phyloP scores from a whole-genome alignment of 2,797 vertebrate genomes.

The Acipenser oxyrinchus region DNA sequence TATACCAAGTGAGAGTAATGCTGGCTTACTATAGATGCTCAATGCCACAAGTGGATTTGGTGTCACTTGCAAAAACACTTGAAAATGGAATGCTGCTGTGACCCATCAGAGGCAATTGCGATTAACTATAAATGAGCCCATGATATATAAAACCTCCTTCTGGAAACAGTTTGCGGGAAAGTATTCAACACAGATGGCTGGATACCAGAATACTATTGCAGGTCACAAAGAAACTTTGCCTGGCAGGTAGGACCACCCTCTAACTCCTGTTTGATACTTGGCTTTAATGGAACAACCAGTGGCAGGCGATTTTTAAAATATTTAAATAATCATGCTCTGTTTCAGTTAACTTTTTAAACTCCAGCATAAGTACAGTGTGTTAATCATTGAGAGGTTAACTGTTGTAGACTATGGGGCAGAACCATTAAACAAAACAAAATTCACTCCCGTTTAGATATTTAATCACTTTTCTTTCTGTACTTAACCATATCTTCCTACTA shows the following conservation, averaged over 20 bases:
- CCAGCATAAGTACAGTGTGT: too few relatives aligned
- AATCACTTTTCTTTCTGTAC: too few relatives aligned
- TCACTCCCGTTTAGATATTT: too few relatives aligned
- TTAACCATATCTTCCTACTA: too few relatives aligned
- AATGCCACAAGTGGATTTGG: conserved; percentile 1
- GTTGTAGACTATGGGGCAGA: too few relatives aligned
- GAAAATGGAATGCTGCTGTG: conserved; percentile 12
- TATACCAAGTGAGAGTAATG: conserved; percentile 28
- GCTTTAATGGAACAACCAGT: neutral
- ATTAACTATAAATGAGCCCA: neutral
- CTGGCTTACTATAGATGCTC: conserved; percentile 13
- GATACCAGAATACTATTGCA: conserved; percentile 9
- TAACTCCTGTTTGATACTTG: neutral
- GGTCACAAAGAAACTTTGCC: conserved; percentile 10
- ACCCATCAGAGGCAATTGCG: neutral
- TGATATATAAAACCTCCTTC: neutral
- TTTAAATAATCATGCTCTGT: too few relatives aligned
- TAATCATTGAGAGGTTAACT: too few relatives aligned
- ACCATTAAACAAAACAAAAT: too few relatives aligned
- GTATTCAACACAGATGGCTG: conserved; percentile 3
- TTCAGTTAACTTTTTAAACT: too few relatives aligned
- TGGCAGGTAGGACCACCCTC: conserved; percentile 19
- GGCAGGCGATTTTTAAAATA: neutral
- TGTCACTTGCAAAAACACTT: conserved; percentile 16
- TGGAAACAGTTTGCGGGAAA: conserved; percentile 4